Base-by-base conservation (phyloP, 2,888 invertebrate genomes). In the Achlya flavicornis region DNA sequence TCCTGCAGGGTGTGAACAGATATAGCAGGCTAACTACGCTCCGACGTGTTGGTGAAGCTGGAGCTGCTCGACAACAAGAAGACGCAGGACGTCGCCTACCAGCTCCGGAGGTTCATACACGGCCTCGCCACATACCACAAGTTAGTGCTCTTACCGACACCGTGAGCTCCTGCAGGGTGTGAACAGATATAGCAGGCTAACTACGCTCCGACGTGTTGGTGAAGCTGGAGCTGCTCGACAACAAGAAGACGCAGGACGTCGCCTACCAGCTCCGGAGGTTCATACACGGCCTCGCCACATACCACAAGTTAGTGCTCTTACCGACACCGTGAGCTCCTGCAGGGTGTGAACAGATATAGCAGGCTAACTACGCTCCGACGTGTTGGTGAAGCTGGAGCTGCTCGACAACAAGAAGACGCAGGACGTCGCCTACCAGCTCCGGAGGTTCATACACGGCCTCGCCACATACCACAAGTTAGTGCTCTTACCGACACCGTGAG, bases 321-420 rank as follows among this genome's bases (percentile, higher is more conserved):
- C 26, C 26, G 2, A 26, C 2, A 26, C 26, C 26, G 1, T 26
- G 26, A 26, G 26, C 1, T 26, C 2, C 1, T 26, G 1, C 26
- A 26, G 26, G 26, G 26, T 26, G 26, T n/a, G n/a, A n/a, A n/a
- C n/a, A n/a, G n/a, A n/a, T n/a, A n/a, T n/a, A n/a, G n/a, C n/a
- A n/a, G n/a, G n/a, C n/a, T n/a, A n/a, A n/a, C 90, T 98, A 63
- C 95, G 96, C 75, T 97, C 97, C 6, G 99, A 98, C 88, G 99
- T 99, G 0, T 93, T 99, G 62, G 98, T 99, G 0, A 99, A 99
- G 91, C 95, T 99, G 89, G 99, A 99, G 88, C 93, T 99, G 16
- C 90, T 99, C 32, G 99, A 99, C 84, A 98, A 98, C 84, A 99
- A 99, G 89, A 99, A 99, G 88, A 98, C 99, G 0, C 98, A 99